Evolutionary conservation across 2,888 invertebrate genomes (phyloP), one percentile per base, ranked within the genome.

Genomic region (Leptarthrus brevirostris): DNA sequence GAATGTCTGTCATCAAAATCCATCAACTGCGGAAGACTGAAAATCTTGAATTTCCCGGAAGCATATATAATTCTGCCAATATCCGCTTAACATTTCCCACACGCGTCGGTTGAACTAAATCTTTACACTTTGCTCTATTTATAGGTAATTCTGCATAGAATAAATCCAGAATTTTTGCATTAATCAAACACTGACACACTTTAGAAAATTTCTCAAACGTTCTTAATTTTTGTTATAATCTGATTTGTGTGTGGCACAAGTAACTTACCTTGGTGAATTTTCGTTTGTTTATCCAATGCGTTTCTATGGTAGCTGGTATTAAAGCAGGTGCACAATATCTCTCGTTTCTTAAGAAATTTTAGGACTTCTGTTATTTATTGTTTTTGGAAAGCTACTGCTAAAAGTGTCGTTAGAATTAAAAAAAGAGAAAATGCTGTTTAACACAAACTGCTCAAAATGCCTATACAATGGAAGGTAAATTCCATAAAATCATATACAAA

Each of bases 401-500:
- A n/a, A n/a, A n/a, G n/a, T n/a, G n/a, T n/a, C n/a, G n/a, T n/a
- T n/a, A n/a, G n/a, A n/a, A n/a, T n/a, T n/a, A n/a, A n/a, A n/a
- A n/a, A n/a, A n/a, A n/a, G n/a, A n/a, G n/a, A n/a, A n/a, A n/a
- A n/a, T n/a, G n/a, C n/a, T n/a, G n/a, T n/a, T n/a, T n/a, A n/a
- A n/a, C n/a, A n/a, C n/a, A n/a, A n/a, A n/a, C n/a, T n/a, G n/a
- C n/a, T n/a, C n/a, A 30, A 30, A 30, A 30, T 30, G 30, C n/a
- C n/a, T 30, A 8, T 30, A 40, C 40, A 40, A 40, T 40, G 40
- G n/a, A 66, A 64, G 26, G 47, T 6, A 66, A 66, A 47, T 6
- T 8, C 14, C 64, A 47, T 44, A 66, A 66, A 66, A 47, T 26
- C 64, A 44, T 66, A 66, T 47, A 40, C 16, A 66, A 66, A 47